Conservation (phyloP, 2,888 invertebrate genomes). For the Tetranychus piercei region DNA sequence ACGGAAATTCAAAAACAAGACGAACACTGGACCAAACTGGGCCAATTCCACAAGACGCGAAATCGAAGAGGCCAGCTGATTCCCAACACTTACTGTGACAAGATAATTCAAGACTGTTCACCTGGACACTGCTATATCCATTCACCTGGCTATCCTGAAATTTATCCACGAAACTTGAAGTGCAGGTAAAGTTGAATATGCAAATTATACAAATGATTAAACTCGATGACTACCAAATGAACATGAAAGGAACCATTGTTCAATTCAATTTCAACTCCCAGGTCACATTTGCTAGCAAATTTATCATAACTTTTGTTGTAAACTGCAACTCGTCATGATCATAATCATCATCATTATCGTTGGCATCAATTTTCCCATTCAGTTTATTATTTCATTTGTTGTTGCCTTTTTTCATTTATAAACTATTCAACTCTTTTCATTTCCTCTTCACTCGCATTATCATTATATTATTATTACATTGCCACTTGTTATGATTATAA, state of each 20-base stretch:
- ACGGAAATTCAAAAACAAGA: slow-evolving; percentile 74
- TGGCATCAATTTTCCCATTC: background rate
- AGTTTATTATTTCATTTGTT: background rate
- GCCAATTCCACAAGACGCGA: slow-evolving; percentile 80
- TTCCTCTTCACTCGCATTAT: background rate
- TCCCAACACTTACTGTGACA: slow-evolving; percentile 69
- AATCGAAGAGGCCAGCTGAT: slow-evolving; percentile 71
- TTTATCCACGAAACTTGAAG: slow-evolving; percentile 72
- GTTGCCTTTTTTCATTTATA: background rate
- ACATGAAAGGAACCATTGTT: no score
- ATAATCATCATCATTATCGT: background rate
- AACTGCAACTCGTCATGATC: background rate
- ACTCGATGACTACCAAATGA: no score
- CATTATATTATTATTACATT: no score
- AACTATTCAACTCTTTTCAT: background rate
- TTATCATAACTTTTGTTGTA: no score
- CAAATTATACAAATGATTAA: background rate
- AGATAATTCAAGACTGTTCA: slow-evolving; percentile 65
- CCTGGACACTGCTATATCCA: slow-evolving; percentile 83
- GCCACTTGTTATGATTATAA: no score
- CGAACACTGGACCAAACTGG: slow-evolving; percentile 73
- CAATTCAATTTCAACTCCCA: no score
- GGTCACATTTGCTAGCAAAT: no score
- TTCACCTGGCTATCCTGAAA: slow-evolving; percentile 76
- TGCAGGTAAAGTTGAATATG: slow-evolving; percentile 39